Evolutionary conservation across 2,888 invertebrate genomes (phyloP).

Genomic region (Drosophila peninsularis): DNA sequence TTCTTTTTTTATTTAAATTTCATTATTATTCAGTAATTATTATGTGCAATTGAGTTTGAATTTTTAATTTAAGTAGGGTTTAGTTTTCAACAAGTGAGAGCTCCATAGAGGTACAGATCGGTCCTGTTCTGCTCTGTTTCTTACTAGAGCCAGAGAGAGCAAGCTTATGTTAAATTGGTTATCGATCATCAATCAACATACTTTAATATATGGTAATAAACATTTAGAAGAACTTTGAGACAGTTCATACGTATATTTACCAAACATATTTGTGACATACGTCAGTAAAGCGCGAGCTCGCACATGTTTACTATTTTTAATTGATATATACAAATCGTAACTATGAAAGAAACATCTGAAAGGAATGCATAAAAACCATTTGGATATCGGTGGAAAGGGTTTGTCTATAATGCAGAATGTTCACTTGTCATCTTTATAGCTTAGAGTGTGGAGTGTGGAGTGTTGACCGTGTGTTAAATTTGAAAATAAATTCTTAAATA

Average conservation of each 20-base stretch:
- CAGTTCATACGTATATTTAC: neutral
- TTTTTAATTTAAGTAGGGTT: neutral
- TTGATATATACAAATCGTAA: conserved; percentile 29
- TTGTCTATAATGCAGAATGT: neutral
- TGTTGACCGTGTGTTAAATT: neutral
- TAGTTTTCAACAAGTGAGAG: conserved; percentile 23
- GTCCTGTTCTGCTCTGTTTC: too few species aligned
- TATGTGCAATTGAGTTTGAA: neutral
- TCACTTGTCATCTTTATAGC: neutral
- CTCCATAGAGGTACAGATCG: neutral
- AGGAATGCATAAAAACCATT: conserved; percentile 47
- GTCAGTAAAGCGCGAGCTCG: neutral
- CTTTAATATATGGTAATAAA: neutral
- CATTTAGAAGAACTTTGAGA: neutral
- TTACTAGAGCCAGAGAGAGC: too few species aligned
- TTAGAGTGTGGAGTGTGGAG: neutral
- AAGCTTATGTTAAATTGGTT: too few species aligned
- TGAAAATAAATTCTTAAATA: neutral
- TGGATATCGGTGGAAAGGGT: conserved; percentile 2
- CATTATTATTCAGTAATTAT: neutral
- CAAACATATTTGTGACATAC: neutral
- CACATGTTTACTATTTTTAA: neutral
- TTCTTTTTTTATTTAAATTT: neutral
- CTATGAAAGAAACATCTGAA: conserved; percentile 70
- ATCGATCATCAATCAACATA: neutral